These are phyloP conservation scores for Ahaetulla prasina DNA, from an alignment of 2,113 vertebrate genomes.

Conservation along the genomic window DNA sequence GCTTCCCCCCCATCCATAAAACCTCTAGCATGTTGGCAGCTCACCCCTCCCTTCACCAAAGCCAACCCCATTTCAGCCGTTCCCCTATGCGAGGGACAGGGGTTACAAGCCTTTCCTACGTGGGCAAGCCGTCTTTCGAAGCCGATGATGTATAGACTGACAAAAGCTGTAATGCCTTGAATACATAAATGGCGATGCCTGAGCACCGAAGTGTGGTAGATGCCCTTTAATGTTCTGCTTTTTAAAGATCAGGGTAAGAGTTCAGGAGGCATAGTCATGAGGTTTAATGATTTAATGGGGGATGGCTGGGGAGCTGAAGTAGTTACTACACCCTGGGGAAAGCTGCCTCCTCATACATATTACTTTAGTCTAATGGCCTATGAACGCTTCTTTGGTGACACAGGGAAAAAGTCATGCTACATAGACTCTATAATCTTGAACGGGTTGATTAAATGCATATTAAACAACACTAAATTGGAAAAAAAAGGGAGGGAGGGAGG, in stretches of 20 bases:
- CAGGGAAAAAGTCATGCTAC: constrained; percentile 74
- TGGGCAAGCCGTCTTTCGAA: constrained; percentile 55
- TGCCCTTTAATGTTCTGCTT: constrained; percentile 85
- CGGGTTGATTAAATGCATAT: constrained; percentile 89
- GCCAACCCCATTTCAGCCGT: constrained; percentile 55
- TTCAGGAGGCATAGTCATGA: constrained; percentile 86
- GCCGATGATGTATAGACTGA: constrained; percentile 81
- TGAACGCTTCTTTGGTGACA: constrained; percentile 67
- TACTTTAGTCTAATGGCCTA: constrained; percentile 81
- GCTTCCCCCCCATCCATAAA: constrained; percentile 57
- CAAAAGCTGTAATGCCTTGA: constrained; percentile 80
- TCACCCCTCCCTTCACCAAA: neutral
- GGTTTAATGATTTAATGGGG: constrained; percentile 92
- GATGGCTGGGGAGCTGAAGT: constrained; percentile 81
- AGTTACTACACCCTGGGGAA: constrained; percentile 85
- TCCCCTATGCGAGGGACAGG: constrained; percentile 58
- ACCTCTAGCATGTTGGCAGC: neutral
- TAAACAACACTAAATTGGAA: constrained; percentile 84
- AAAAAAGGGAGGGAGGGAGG: constrained; percentile 2
- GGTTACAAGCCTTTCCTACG: constrained; percentile 63
- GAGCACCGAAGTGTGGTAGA: constrained; percentile 76
- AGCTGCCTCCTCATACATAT: constrained; percentile 82
- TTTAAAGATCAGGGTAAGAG: constrained; percentile 88
- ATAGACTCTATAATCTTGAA: constrained; percentile 83
- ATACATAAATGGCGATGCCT: constrained; percentile 79